Conservation (phyloP, 2,888 invertebrate species). For the Cecidostiba fungosa region DNA sequence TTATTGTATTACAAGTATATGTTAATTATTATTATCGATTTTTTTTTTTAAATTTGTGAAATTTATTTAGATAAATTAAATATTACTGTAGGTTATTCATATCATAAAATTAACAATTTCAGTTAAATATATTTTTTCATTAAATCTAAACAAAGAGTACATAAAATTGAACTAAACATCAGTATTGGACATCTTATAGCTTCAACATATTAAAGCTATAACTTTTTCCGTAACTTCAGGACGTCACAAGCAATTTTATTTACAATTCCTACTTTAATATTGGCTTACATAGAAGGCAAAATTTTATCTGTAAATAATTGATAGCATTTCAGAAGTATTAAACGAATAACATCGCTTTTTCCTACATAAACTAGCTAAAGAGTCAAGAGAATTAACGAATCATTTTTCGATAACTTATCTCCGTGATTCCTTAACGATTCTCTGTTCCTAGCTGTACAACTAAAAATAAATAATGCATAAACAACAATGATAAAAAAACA, state of each 20-base stretch:
- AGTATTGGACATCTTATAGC: slow-evolving; percentile 56
- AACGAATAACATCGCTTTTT: slow-evolving; percentile 29
- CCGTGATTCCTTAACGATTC: slow-evolving; percentile 57
- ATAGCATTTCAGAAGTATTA: slow-evolving; percentile 16
- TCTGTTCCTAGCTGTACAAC: slow-evolving; percentile 60
- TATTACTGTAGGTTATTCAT: slow-evolving; percentile 54
- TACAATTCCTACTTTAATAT: slow-evolving; percentile 41
- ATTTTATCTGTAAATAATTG: slow-evolving; percentile 35
- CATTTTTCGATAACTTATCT: slow-evolving; percentile 60
- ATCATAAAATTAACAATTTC: slow-evolving; percentile 53
- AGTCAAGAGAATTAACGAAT: slow-evolving; percentile 48
- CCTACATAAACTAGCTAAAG: slow-evolving; percentile 21
- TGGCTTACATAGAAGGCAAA: slow-evolving; percentile 17
- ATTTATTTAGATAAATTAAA: slow-evolving; percentile 58
- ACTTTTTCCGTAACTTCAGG: slow-evolving; percentile 23
- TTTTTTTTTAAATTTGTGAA: slow-evolving; percentile 56
- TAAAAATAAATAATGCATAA: slow-evolving; percentile 42
- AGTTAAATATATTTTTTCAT: slow-evolving; percentile 62
- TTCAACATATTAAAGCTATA: slow-evolving; percentile 37
- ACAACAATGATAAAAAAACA: slow-evolving; percentile 26
- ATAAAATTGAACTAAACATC: slow-evolving; percentile 59
- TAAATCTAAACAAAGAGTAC: slow-evolving; percentile 44
- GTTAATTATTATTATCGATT: slow-evolving; percentile 43
- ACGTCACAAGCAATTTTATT: slow-evolving; percentile 8
- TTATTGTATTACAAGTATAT: slow-evolving; percentile 54